Evolutionary conservation across 1,140 invertebrate species (phyloP).

Genomic region (Drosophila aff.): DNA sequence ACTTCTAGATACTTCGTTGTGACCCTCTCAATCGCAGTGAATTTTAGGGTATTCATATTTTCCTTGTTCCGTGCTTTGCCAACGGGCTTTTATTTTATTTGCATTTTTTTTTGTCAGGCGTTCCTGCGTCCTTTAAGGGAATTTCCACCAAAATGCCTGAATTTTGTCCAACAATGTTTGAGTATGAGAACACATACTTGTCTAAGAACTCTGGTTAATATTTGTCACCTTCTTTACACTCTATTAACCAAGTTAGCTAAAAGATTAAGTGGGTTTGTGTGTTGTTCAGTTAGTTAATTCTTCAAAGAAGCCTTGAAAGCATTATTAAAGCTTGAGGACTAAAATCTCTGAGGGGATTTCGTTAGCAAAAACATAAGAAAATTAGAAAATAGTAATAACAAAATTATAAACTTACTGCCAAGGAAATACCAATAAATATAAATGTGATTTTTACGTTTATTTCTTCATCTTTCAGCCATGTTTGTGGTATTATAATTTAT

Average conservation of each 20-base stretch:
- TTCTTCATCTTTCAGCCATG: background rate
- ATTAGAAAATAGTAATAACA: background rate
- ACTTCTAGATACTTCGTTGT: background rate
- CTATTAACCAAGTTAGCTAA: background rate
- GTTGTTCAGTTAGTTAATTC: background rate
- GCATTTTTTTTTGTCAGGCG: background rate
- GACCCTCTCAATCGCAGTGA: background rate
- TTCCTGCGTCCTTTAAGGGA: background rate
- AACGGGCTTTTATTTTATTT: conserved; percentile 4
- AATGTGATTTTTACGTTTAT: background rate
- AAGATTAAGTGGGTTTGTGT: background rate
- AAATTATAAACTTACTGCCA: background rate
- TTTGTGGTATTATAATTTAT: background rate
- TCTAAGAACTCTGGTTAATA: background rate
- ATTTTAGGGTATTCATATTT: conserved; percentile 15
- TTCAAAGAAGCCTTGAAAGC: too few relatives aligned
- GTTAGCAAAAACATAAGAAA: background rate
- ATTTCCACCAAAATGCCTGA: background rate
- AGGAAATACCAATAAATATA: background rate
- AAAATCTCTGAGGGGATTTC: background rate
- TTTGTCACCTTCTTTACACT: background rate
- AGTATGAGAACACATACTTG: background rate
- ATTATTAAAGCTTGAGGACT: too few relatives aligned
- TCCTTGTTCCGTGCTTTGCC: conserved; percentile 5
- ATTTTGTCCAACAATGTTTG: background rate